Evolutionary conservation across 2,113 vertebrate species (phyloP), one percentile per base, ranked within the genome.

Genomic region (Triplophysa rosa): DNA sequence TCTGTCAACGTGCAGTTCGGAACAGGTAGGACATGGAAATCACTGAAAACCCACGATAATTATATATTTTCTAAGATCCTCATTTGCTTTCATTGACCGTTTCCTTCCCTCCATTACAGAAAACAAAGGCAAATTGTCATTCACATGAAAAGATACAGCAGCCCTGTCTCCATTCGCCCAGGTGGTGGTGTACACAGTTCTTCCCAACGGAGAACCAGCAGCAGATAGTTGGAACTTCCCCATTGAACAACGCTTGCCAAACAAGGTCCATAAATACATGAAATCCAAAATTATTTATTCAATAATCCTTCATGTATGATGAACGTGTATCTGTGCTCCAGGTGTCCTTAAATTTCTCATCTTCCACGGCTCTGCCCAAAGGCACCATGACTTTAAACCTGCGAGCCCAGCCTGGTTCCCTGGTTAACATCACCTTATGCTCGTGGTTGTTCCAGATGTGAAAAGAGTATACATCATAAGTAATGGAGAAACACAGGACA

Each of bases 331-430:
- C 79, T 47, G 61, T 37, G 77, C 21, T 68, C 63, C 65, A 98
- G 96, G 92, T 98, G 42, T 92, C 87, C 65, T 77, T 98, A 5
- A 80, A 87, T 54, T 96, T 97, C 87, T 92, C 92, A 0, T 81
- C 90, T 8, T 45, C 87, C 8, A 85, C 90, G 71, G 85, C 83
- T n/a, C 86, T 93, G 0, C 96, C 96, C 0, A 95, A 93, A 1
- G 91, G 90, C 37, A 79, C 84, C 14, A 84, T 90, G 0, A 77
- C 19, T 0, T 86, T 98, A 8, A 82, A 75, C 1, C 85, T 98
- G n/a, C 82, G 89, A 68, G 95, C 95, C 54, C 83, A 89, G 2
- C 90, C 94, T 2, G 87, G 91, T 45, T 98, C 96, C 0, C 11
- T 91, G n/a, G n/a, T n/a, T n/a, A n/a, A 24, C 24, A 24, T 24